These are phyloP conservation scores for Sceloporus undulatus DNA, from an alignment of 2,113 vertebrate species.

Conservation along the genomic window DNA sequence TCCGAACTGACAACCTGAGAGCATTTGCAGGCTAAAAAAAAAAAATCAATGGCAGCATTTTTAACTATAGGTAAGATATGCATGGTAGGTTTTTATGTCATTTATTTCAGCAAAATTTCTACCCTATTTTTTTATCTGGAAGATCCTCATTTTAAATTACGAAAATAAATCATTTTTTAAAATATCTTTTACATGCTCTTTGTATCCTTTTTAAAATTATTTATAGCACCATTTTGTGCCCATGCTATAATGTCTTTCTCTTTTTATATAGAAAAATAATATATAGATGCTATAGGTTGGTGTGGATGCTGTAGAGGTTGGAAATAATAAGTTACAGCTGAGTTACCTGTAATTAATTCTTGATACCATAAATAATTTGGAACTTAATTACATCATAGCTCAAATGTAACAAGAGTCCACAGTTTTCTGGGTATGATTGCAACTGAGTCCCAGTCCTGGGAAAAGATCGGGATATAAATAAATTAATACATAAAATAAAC, in stretches of 20 bases:
- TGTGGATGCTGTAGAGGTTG: neutral
- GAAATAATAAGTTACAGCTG: neutral
- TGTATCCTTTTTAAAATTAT: neutral
- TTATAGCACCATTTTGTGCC: neutral
- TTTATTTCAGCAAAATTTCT: neutral
- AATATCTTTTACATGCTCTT: constrained; percentile 10
- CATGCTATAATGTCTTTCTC: neutral
- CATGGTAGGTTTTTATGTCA: constrained; percentile 20
- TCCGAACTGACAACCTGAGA: constrained; percentile 77
- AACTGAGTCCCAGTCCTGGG: no score
- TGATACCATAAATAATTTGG: no score
- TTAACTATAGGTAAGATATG: constrained; percentile 67
- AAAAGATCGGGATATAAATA: no score
- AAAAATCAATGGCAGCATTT: constrained; percentile 74
- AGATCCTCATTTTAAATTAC: constrained; percentile 50
- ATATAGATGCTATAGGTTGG: neutral
- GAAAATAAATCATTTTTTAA: neutral
- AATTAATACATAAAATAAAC: no score
- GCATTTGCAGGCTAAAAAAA: constrained; percentile 71
- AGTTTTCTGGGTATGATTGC: no score
- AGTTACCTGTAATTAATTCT: neutral
- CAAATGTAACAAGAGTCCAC: no score
- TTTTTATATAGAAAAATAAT: neutral
- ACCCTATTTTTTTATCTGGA: neutral
- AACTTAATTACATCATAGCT: no score